These are phyloP conservation scores for Mugil cephalus DNA, from an alignment of 2,113 vertebrate genomes.

Conservation along the genomic window DNA sequence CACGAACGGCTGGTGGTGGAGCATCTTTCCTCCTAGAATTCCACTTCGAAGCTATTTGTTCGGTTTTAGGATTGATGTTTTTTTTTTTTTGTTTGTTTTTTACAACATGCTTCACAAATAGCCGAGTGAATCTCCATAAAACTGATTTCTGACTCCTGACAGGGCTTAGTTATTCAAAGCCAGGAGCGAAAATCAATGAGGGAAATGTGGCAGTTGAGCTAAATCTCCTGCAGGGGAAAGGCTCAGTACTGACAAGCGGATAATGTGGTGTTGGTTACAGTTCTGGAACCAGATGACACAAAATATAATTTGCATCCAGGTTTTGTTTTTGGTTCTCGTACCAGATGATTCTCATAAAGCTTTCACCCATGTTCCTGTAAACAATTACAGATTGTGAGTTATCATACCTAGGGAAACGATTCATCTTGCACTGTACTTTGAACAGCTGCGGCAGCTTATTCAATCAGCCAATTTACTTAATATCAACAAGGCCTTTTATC, in stretches of 20 bases:
- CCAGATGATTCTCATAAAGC: conserved; percentile 48
- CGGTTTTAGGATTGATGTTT: not conserved
- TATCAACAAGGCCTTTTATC: conserved; percentile 23
- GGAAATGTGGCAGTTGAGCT: conserved; percentile 35
- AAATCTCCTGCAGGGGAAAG: conserved; percentile 35
- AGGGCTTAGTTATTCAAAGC: conserved; percentile 27
- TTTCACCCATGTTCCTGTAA: conserved; percentile 55
- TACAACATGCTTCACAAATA: not conserved
- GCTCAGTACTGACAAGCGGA: conserved; percentile 17
- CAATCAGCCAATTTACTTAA: conserved; percentile 20
- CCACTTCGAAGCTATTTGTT: conserved; percentile 1
- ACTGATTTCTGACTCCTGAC: conserved; percentile 31
- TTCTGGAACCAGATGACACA: conserved; percentile 53
- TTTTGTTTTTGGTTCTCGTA: conserved; percentile 12
- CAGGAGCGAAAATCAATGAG: conserved; percentile 18
- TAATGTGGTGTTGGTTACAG: conserved; percentile 46
- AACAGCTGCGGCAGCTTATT: conserved; percentile 50
- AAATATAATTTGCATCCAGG: conserved; percentile 34
- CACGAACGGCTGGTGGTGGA: conserved; percentile 8
- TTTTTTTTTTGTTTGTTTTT: conserved; percentile 12
- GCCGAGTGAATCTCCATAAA: not conserved
- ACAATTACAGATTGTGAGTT: conserved; percentile 51
- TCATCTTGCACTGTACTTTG: conserved; percentile 35
- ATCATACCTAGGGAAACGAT: conserved; percentile 46
- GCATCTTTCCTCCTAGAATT: conserved; percentile 15